phyloP scores from a whole-genome alignment of 2,797 vertebrate species.

The Dendrocincla tyrannina region DNA sequence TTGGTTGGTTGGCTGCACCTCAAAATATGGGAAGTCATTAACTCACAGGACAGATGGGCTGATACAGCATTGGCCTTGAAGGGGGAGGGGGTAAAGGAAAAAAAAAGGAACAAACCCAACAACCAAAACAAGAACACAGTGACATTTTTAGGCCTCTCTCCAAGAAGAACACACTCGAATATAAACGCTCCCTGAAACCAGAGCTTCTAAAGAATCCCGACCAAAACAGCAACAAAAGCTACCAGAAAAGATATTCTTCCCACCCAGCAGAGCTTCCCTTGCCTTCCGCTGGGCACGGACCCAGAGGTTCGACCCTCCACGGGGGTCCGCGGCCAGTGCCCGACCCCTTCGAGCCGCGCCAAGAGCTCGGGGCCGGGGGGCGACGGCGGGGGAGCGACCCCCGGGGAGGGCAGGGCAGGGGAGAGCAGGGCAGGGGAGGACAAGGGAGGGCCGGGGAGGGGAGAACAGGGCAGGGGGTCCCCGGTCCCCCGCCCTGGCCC shows the following conservation, averaged over 20 bases:
- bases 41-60: slow-evolving; percentile 24
- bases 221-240: background rate
- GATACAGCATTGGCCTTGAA: background rate
- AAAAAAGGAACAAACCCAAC: background rate
- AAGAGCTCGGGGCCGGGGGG: background rate
- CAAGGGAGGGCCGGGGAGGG: background rate
- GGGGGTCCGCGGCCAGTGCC: background rate
- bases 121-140: background rate
- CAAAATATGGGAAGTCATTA: slow-evolving; percentile 30
- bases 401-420: background rate
- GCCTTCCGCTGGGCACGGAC: background rate
- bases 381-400: background rate
- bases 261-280: background rate
- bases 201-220: no score
- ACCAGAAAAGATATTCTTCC: background rate
- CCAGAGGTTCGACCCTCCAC: background rate
- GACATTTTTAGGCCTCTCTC: background rate
- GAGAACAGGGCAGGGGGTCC: no score
- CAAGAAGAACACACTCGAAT: background rate
- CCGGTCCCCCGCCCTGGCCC: no score
- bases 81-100: no score
- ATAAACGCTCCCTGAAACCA: background rate
- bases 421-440: no score
- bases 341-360: background rate
- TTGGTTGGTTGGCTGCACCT: slow-evolving; percentile 29